Conservation (phyloP, 2,113 vertebrate genomes). For the Python bivittatus region DNA sequence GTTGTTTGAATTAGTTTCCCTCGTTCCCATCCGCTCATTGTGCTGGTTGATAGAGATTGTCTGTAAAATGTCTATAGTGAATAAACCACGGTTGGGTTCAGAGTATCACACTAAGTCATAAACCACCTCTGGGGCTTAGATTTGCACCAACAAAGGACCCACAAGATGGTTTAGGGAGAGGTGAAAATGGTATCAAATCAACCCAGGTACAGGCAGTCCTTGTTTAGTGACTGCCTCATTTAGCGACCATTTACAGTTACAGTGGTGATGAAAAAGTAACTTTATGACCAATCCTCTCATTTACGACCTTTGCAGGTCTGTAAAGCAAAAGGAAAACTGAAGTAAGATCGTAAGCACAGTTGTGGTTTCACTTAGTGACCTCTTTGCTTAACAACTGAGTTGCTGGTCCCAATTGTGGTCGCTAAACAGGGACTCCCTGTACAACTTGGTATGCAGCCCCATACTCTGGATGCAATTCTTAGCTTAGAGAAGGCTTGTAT, state of each 20-base stretch:
- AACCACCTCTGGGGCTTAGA: neutral
- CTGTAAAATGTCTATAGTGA: neutral
- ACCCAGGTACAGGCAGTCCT: neutral
- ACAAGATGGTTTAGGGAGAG: neutral
- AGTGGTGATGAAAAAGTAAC: neutral
- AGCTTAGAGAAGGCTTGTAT: neutral
- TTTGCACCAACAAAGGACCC: neutral
- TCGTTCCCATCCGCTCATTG: neutral
- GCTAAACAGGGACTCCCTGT: neutral
- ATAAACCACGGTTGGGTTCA: neutral
- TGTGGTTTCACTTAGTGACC: neutral
- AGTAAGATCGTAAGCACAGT: neutral
- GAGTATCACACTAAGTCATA: neutral
- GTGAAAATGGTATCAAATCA: neutral
- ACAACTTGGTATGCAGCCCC: neutral
- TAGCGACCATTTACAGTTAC: neutral
- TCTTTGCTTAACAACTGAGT: neutral
- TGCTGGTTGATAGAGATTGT: neutral
- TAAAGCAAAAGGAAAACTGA: neutral
- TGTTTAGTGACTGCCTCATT: neutral
- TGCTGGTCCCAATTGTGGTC: neutral
- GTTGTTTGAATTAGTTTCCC: neutral
- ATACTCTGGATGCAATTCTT: neutral
- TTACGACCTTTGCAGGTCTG: neutral
- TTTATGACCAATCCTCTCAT: neutral